Evolutionary conservation across 2,888 invertebrate genomes (phyloP).

Genomic region (Proisotoma minuta): DNA sequence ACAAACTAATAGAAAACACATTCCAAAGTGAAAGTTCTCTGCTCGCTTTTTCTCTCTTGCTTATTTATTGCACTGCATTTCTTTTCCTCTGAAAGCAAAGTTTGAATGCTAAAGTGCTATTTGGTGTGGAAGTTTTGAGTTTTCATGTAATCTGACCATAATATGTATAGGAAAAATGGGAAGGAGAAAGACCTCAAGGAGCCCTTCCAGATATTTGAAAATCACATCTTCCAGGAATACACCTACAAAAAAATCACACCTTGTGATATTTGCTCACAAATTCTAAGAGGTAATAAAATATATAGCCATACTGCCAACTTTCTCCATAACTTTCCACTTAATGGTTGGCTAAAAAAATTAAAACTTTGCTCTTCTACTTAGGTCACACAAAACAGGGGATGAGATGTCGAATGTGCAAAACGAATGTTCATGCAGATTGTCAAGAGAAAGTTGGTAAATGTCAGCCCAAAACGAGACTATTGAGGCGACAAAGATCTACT

Average conservation of each 20-base stretch:
- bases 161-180: constrained; percentile 48
- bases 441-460: constrained; percentile 72
- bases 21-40: no score
- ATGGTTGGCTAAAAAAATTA: background rate
- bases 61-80: no score
- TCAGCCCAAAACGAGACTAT: constrained; percentile 75
- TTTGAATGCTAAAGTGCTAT: no score
- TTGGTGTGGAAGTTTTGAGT: no score
- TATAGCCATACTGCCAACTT: no score
- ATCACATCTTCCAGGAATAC: constrained; percentile 86
- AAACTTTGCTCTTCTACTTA: constrained; percentile 49
- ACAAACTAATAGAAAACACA: no score
- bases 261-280: constrained; percentile 89
- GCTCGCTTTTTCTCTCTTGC: no score
- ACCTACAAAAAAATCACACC: constrained; percentile 94
- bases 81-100: no score
- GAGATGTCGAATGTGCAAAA: constrained; percentile 82
- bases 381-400: constrained; percentile 88
- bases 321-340: constrained; percentile 1
- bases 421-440: constrained; percentile 86
- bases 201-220: constrained; percentile 59
- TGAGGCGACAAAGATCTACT: constrained; percentile 83
- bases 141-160: no score
- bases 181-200: constrained; percentile 50
- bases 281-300: constrained; percentile 67